Base-by-base conservation (phyloP, 1,140 invertebrate species). In the Tyrophagus putrescentiae region DNA sequence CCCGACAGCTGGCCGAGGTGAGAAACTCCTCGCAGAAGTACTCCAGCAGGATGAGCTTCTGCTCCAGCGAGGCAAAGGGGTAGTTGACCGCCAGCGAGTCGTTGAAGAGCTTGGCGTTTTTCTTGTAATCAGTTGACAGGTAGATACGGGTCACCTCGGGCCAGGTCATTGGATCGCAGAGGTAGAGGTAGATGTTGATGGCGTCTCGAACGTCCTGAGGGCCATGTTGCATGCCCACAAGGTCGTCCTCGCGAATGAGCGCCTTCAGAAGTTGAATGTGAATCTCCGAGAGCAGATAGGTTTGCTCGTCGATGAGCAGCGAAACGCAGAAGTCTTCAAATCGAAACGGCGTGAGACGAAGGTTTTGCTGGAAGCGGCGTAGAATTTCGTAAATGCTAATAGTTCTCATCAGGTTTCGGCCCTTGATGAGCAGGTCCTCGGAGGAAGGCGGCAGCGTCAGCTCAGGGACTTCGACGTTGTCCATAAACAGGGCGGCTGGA, bases 321-420 rank as follows among this genome's bases (percentile, higher is more conserved):
- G 88, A 85, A 7, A 87, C 85, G 77, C 90, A 92, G 70, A 97
- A 87, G 72, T 97, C 92, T 77, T 97, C 94, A 71, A 96, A 84
- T 62, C 88, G 80, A 73, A 95, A 96, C 45, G 89, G 90, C 16
- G 91, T 92, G 4, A 98, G 74, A 57, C 92, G 78, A 6, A 96
- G 82, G 63, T 92, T 78, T 66, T 84, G 84, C 65, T 86, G 78
- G 72, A 95, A 97, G 69, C 91, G 85, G 65, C 91, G 77, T 31
- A 97, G 72, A 18, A 95, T 85, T 79, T 98, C 94, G 75, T 96
- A 97, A 60, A 97, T 81, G 63, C 84, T 82, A 23, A 90, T 73
- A 23, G 82, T 81, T 68, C 82, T 77, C 77, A 96, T 80, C 31
- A 91, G 77, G 67, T 84, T 72, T 65, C 84, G 80, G 66, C 80